Percentiles rank a stretch among this genome's conserved stretches.
phyloP scores from a whole-genome alignment of 2,797 vertebrate species.

The Sebastes vulpes region DNA sequence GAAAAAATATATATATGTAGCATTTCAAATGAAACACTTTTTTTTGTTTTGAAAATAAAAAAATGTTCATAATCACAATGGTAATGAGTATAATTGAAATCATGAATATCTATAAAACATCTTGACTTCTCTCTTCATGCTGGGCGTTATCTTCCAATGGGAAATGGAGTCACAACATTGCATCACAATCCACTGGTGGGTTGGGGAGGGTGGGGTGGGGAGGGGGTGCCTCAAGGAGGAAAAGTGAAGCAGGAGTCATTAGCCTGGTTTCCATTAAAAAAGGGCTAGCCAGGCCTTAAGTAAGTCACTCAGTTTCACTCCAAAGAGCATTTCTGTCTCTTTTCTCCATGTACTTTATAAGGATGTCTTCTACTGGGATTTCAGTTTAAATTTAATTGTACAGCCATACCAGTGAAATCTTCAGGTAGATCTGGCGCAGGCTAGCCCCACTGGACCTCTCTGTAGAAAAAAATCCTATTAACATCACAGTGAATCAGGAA shows the following conservation, averaged over 20 bases:
- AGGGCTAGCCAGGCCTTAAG: conserved; percentile 21
- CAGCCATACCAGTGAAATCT: conserved; percentile 20
- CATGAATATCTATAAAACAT: conserved; percentile 84
- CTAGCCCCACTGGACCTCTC: conserved; percentile 32
- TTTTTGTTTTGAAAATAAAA: conserved; percentile 75
- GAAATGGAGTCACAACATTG: conserved; percentile 82
- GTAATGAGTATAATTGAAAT: conserved; percentile 77
- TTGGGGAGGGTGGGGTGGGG: conserved; percentile 8
- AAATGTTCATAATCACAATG: conserved; percentile 76
- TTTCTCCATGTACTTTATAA: not conserved
- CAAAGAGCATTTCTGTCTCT: not conserved
- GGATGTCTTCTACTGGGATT: conserved; percentile 29
- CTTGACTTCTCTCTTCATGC: conserved; percentile 86
- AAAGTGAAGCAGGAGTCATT: conserved; percentile 68
- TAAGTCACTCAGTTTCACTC: conserved; percentile 17
- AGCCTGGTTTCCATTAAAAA: conserved; percentile 35
- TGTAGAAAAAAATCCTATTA: conserved; percentile 15
- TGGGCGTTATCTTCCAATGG: conserved; percentile 80
- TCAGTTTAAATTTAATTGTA: conserved; percentile 13
- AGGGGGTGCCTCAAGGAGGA: conserved; percentile 58
- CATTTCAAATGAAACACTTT: conserved; percentile 82
- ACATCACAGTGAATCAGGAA: conserved; percentile 66
- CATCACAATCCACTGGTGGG: conserved; percentile 85
- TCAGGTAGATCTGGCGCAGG: conserved; percentile 16
- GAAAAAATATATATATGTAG: conserved; percentile 81